Evolutionary conservation across 2,888 invertebrate species (phyloP).

Genomic region (Orthosia gothica): DNA sequence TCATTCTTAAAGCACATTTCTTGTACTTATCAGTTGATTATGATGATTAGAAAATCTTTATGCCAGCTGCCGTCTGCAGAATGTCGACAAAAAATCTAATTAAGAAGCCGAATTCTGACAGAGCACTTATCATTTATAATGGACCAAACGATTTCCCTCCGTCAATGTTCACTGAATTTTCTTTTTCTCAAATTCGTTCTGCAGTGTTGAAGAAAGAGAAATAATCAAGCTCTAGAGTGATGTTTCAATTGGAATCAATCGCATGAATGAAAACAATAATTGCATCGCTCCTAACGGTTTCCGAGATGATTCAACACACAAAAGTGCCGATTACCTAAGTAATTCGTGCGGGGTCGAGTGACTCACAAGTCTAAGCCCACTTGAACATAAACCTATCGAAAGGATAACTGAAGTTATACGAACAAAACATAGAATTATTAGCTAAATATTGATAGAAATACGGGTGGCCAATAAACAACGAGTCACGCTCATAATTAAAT

Average conservation of each 20-base stretch:
- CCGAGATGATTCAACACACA: constrained; percentile 63
- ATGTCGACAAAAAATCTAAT: constrained; percentile 64
- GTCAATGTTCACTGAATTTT: constrained; percentile 37
- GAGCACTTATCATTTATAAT: constrained; percentile 47
- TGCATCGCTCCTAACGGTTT: constrained; percentile 44
- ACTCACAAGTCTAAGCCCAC: constrained; percentile 49
- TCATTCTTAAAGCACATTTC: constrained; percentile 35
- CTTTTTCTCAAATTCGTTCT: constrained; percentile 39
- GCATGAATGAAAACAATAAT: constrained; percentile 48
- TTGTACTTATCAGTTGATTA: constrained; percentile 49
- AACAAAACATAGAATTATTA: constrained; percentile 31
- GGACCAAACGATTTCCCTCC: constrained; percentile 46
- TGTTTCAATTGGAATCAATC: constrained; percentile 48
- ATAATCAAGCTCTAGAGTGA: constrained; percentile 27
- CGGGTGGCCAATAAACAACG: constrained; percentile 57
- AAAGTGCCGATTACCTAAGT: constrained; percentile 54
- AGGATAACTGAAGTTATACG: constrained; percentile 57
- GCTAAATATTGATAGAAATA: constrained; percentile 46
- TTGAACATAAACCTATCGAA: constrained; percentile 35
- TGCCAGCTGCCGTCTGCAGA: constrained; percentile 49
- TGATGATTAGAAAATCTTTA: constrained; percentile 56
- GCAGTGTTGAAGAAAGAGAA: constrained; percentile 27
- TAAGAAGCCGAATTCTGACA: constrained; percentile 54
- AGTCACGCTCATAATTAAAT: constrained; percentile 67
- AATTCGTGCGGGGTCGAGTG: constrained; percentile 54